Percentiles rank a stretch among this genome's conserved stretches.
These are phyloP conservation scores for Rhabdomys pumilio DNA, from an alignment of 2,797 vertebrate genomes.

Conservation along the genomic window DNA sequence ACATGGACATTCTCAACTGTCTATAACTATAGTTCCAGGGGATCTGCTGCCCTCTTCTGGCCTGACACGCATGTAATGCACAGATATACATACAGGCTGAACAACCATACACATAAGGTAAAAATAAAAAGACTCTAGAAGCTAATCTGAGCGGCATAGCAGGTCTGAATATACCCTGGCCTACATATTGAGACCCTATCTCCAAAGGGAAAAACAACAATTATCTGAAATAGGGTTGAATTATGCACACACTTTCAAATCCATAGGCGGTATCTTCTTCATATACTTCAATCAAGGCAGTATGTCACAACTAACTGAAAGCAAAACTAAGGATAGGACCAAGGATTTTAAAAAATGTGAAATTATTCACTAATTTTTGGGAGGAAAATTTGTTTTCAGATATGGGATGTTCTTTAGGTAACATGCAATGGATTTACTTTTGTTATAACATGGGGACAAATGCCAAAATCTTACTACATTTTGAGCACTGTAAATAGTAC, in stretches of 20 bases:
- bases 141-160: not conserved
- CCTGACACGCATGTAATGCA: not conserved
- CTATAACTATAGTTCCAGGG: not conserved
- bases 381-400: slow-evolving; percentile 44
- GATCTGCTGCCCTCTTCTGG: not conserved
- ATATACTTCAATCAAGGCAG: slow-evolving; percentile 8
- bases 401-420: slow-evolving; percentile 27
- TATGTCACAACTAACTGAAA: not conserved
- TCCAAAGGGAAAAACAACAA: not conserved
- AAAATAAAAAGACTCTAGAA: not conserved
- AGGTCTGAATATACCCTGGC: not conserved
- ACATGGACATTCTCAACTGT: no score
- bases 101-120: not conserved
- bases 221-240: slow-evolving; percentile 24
- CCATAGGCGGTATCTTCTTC: slow-evolving; percentile 15
- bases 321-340: not conserved
- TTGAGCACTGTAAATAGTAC: slow-evolving; percentile 41
- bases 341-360: not conserved
- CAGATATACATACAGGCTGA: not conserved
- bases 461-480: not conserved
- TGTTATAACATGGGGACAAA: not conserved
- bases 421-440: slow-evolving; percentile 9
- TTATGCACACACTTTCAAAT: not conserved
- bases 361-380: slow-evolving; percentile 30
- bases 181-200: not conserved